Evolutionary conservation across 30 jellyfish, hydroid and myxozoan species (phyloP).

Genomic region (Phacellophora camtschatica): DNA sequence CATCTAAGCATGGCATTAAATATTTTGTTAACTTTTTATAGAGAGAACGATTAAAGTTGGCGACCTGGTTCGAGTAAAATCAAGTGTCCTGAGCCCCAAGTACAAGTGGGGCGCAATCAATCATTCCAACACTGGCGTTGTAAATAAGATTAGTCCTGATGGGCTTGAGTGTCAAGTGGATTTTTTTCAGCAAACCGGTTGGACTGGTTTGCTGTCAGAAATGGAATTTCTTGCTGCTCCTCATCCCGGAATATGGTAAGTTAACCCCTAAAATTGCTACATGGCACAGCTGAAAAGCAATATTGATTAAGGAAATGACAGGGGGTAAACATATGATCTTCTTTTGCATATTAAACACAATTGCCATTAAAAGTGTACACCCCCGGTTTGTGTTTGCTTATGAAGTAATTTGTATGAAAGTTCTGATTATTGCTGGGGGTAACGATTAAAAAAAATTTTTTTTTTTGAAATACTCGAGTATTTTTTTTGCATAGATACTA

Average conservation of each 20-base stretch:
- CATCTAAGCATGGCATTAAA: background rate
- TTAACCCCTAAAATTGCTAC: too few relatives aligned
- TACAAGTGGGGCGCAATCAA: conserved; percentile 74
- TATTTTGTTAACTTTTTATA: background rate
- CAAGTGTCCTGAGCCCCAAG: conserved; percentile 30
- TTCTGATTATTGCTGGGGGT: too few relatives aligned
- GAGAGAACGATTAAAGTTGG: conserved; percentile 47
- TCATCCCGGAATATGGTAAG: conserved; percentile 54
- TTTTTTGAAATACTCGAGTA: too few relatives aligned
- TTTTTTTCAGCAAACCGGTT: conserved; percentile 46
- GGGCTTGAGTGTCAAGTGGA: conserved; percentile 64
- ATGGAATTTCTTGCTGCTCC: conserved; percentile 42
- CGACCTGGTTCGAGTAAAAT: conserved; percentile 54
- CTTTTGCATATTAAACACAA: too few relatives aligned
- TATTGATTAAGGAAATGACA: too few relatives aligned
- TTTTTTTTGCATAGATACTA: too few relatives aligned
- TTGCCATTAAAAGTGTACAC: too few relatives aligned
- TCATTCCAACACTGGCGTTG: conserved; percentile 49
- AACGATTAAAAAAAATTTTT: too few relatives aligned
- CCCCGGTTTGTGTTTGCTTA: too few relatives aligned
- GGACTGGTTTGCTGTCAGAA: conserved; percentile 68
- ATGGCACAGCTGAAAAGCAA: too few relatives aligned
- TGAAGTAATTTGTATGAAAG: too few relatives aligned
- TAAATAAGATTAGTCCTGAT: conserved; percentile 45
- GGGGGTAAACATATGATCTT: too few relatives aligned